Conservation (phyloP, 2,888 invertebrate genomes). For the Aricia artaxerxes region DNA sequence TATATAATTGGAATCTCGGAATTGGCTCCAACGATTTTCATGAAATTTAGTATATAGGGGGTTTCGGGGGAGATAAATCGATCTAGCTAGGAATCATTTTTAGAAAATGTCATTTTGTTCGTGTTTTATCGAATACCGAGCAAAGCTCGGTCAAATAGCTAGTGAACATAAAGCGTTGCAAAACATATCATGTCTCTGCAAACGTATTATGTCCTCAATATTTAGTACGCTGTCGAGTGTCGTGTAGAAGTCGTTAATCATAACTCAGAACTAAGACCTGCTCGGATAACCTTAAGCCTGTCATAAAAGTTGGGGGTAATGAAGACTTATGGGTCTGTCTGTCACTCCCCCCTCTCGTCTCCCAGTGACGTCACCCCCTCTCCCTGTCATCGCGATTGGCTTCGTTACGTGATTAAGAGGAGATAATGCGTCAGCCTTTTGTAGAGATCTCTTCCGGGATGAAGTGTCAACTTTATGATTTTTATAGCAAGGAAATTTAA, state of each 20-base stretch:
- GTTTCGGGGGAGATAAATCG: too few relatives aligned
- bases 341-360: constrained; percentile 37
- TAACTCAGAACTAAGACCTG: constrained; percentile 28
- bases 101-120: too few relatives aligned
- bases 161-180: too few relatives aligned
- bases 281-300: constrained; percentile 54
- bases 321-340: constrained; percentile 76
- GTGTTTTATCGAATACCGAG: too few relatives aligned
- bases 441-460: neutral
- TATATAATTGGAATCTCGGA: too few relatives aligned
- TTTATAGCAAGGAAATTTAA: neutral
- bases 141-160: too few relatives aligned
- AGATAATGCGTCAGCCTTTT: constrained; percentile 21
- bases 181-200: too few relatives aligned
- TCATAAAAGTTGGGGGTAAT: constrained; percentile 68
- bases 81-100: too few relatives aligned
- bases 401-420: constrained; percentile 40
- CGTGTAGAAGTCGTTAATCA: constrained; percentile 6
- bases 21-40: too few relatives aligned
- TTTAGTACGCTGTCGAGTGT: neutral
- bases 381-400: constrained; percentile 42
- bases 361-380: constrained; percentile 39
- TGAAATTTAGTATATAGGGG: too few relatives aligned
- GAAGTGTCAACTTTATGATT: neutral
- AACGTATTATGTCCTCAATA: neutral